A percentile compares a stretch with the other conserved stretches of the same genome.
Conservation (phyloP, 2,113 vertebrate species). For the Chlamydotis undulata region DNA sequence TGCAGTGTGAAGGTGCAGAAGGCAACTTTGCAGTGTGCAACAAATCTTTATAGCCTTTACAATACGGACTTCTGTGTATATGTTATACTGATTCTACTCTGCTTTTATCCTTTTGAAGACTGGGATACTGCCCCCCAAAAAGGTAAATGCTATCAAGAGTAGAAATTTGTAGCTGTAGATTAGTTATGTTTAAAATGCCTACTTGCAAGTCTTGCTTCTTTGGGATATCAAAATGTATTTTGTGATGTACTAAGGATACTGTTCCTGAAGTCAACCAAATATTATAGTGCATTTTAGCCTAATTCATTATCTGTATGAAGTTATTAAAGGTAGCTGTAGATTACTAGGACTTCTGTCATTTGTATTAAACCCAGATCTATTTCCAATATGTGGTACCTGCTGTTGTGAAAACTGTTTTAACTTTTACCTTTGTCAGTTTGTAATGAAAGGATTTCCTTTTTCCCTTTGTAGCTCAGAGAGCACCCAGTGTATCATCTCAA, state of each 20-base stretch:
- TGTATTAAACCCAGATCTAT: slow-evolving; percentile 90
- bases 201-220: slow-evolving; percentile 97
- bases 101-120: slow-evolving; percentile 91
- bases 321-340: slow-evolving; percentile 90
- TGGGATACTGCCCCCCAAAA: slow-evolving; percentile 79
- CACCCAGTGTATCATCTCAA: slow-evolving; percentile 91
- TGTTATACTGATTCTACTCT: slow-evolving; percentile 92
- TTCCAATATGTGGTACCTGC: slow-evolving; percentile 93
- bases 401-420: slow-evolving; percentile 93
- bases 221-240: slow-evolving; percentile 97
- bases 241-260: slow-evolving; percentile 96
- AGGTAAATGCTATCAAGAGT: slow-evolving; percentile 89
- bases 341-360: slow-evolving; percentile 92
- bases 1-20: slow-evolving; percentile 83
- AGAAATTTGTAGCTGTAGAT: slow-evolving; percentile 95
- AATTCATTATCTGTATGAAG: slow-evolving; percentile 95
- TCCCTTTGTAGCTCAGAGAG: slow-evolving; percentile 94
- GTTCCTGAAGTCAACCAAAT: slow-evolving; percentile 96
- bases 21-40: slow-evolving; percentile 87
- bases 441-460: slow-evolving; percentile 92
- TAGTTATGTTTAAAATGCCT: slow-evolving; percentile 94
- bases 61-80: slow-evolving; percentile 95
- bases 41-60: slow-evolving; percentile 95
- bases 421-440: slow-evolving; percentile 93
- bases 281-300: slow-evolving; percentile 96